Evolutionary conservation across 2,113 vertebrate species (phyloP), one percentile per base, ranked within the genome.

Genomic region (Mustelus asterias): DNA sequence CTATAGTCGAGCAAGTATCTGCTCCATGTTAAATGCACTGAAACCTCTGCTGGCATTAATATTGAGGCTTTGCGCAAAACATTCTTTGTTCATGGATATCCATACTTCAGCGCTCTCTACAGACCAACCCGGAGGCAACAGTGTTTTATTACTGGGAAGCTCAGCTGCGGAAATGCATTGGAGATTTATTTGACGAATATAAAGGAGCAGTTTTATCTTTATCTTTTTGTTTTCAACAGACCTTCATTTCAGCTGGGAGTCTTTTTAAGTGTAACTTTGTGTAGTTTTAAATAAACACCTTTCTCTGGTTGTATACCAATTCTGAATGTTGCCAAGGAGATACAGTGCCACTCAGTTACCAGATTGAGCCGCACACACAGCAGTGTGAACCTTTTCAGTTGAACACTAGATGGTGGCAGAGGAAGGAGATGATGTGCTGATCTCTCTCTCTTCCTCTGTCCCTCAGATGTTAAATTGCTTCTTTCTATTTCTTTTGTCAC

Each of bases 21-120:
- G 60, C 58, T 94, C n/a, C 58, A 41, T 94, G 63, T 69, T 67
- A 67, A 89, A 94, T 94, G 92, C 60, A 94, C 94, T 95, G 94
- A 95, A 95, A 95, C 41, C 26, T 95, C 69, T 76, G 63, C 63
- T 41, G 24, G 33, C 44, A 72, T 76, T 76, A 72, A 44, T 72
- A 70, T 72, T 11, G 94, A 95, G 94, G 69, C 41, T 72, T 48
- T 72, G 69, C 54, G 94, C 69, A 95, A 72, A 20, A 16, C 69
- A 72, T 95, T 48, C 41, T 72, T 72, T 95, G 67, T 95, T 95
- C 69, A 41, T 95, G 67, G 48, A 95, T 48, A 76, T 95, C 41
- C 22, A 13, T 76, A 54, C 41, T 54, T 95, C 41, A 72, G 67
- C 69, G 48, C 54, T 95, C 1, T 18, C 94, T 24, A 90, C 88